Base-by-base conservation (phyloP, 2,113 vertebrate species). In the Lutjanus erythropterus region DNA sequence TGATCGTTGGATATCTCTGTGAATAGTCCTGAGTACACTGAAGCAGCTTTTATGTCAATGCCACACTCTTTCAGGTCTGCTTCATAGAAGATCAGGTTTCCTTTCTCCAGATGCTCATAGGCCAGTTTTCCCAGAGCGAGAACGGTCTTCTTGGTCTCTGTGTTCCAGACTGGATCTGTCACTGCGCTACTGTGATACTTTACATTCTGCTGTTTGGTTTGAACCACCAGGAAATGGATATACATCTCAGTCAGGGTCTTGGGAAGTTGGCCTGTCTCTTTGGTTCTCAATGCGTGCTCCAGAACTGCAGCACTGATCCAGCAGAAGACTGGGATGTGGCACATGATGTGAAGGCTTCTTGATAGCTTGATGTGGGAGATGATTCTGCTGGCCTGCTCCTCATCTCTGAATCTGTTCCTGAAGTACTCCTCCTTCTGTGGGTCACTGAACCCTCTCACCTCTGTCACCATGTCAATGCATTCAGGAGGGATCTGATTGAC, bases 31-130 rank as follows among this genome's bases (percentile, higher is more conserved):
- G 81, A 82, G 75, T 56, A 73, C 9, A 71, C 1, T 0, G 71
- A 77, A 1, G 74, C 81, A 21, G 49, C 33, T 19, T 64, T 46
- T 41, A 78, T 41, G 35, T 85, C 74, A 27, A 78, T 66, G 42
- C 10, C 70, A 44, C 55, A 72, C 14, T 83, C 62, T 56, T 12
- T 46, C 25, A 90, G 71, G 37, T 88, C 82, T 12, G 59, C 11
- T 9, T 88, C 78, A 68, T 79, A 68, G 71, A 89, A 89, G 42
- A 84, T 77, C 35, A 75, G 53, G 33, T 75, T 79, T 68, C 78
- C 78, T 72, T 72, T 80, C 11, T 84, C 53, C 21, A 90, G 68
- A 49, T 88, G 81, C 44, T 80, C 49, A 56, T 84, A 90, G 2
- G 86, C 72, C 39, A 90, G 61, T 49, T 80, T 88, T 39, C 78